Percentiles rank a stretch among this genome's conserved stretches.
Conservation (phyloP, 2,113 vertebrate genomes). For the Toxotes jaculatrix region DNA sequence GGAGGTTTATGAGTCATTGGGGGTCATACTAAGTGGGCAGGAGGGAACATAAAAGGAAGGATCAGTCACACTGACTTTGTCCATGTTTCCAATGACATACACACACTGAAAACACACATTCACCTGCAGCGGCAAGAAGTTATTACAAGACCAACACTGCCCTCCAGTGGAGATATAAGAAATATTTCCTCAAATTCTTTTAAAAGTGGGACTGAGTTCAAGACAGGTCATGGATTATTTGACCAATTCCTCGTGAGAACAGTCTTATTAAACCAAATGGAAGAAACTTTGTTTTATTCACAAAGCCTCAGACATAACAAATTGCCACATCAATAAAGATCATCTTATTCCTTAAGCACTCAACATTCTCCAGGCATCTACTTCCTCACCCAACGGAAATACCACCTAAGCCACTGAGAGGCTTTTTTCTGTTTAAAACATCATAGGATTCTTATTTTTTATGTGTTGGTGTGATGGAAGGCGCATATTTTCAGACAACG, state of each 20-base stretch:
- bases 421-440: slow-evolving; percentile 63
- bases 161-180: slow-evolving; percentile 55
- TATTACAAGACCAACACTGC: slow-evolving; percentile 56
- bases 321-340: slow-evolving; percentile 57
- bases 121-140: slow-evolving; percentile 4
- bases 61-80: not conserved
- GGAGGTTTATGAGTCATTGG: not conserved
- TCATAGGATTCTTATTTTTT: slow-evolving; percentile 62
- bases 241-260: slow-evolving; percentile 40
- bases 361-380: slow-evolving; percentile 54
- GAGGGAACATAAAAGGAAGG: not conserved
- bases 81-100: not conserved
- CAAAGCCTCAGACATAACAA: slow-evolving; percentile 67
- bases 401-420: slow-evolving; percentile 57
- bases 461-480: slow-evolving; percentile 68
- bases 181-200: not conserved
- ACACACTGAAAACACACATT: slow-evolving; percentile 2
- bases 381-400: slow-evolving; percentile 69
- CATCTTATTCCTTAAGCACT: slow-evolving; percentile 47
- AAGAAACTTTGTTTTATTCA: slow-evolving; percentile 45
- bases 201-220: slow-evolving; percentile 33
- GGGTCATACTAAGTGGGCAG: not conserved
- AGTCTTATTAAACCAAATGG: slow-evolving; percentile 43
- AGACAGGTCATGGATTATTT: slow-evolving; percentile 48
- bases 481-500: slow-evolving; percentile 69